These are phyloP conservation scores for Puma concolor DNA, from an alignment of 2,113 vertebrate genomes.

Conservation along the genomic window DNA sequence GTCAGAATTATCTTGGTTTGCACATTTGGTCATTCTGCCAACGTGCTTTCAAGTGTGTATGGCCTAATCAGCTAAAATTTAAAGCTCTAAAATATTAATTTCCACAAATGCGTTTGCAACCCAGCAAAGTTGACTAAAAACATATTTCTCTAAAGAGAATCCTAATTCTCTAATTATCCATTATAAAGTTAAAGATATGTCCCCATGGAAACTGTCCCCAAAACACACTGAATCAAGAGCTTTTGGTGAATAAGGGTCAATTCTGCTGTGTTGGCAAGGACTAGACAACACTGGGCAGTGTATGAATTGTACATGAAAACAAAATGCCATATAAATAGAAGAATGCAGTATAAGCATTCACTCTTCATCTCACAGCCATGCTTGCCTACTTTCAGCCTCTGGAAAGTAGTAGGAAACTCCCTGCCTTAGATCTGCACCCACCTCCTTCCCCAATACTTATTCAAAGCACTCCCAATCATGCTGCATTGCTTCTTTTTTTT, in stretches of 20 bases:
- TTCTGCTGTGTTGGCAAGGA: conserved; percentile 39
- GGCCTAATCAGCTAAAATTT: conserved; percentile 46
- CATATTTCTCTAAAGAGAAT: conserved; percentile 55
- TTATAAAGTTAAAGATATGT: conserved; percentile 62
- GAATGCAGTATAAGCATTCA: neutral
- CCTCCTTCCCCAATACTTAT: neutral
- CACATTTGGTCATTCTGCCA: conserved; percentile 36
- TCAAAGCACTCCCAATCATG: neutral
- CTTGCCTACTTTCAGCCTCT: neutral
- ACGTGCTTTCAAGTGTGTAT: conserved; percentile 26
- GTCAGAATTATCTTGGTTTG: conserved; percentile 50
- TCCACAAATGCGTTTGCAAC: conserved; percentile 59
- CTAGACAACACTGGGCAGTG: conserved; percentile 30
- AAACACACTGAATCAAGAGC: conserved; percentile 50
- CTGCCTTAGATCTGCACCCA: neutral
- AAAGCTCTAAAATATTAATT: conserved; percentile 63
- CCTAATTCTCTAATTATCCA: conserved; percentile 54
- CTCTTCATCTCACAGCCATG: neutral
- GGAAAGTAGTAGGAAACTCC: neutral
- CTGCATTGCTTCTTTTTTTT: neutral
- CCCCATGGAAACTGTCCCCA: conserved; percentile 66
- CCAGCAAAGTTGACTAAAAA: conserved; percentile 52
- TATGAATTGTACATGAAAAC: conserved; percentile 49
- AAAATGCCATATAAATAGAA: conserved; percentile 37
- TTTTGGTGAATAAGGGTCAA: conserved; percentile 59